Evolutionary conservation across 1,140 invertebrate genomes (phyloP), one percentile per base, ranked within the genome.

Genomic region (Geopemphigus sp.): DNA sequence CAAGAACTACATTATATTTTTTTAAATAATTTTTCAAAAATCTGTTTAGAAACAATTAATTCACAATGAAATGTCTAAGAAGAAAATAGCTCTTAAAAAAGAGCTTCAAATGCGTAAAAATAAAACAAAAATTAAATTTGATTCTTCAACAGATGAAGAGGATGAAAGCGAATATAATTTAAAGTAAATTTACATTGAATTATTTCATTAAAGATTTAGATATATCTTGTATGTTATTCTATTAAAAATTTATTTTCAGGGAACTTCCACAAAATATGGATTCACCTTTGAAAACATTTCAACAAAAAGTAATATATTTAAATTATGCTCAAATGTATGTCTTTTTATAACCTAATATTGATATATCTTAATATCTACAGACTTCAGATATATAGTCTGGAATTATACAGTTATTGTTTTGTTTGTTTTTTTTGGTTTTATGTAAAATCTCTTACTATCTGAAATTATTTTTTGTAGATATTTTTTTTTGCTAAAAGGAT

Each of bases 11-110:
- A 53, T 53, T 1, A 1, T 24, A 12, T 3, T 19, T 4, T 17
- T 29, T 0, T 78, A 24, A 85, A 39, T 39, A 39, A 39, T 39
- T 39, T 39, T 56, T 57, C 8, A 14, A 57, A 57, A 22, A 39
- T 24, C 57, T 39, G 3, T 85, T 80, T 83, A 89, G 89, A 84
- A 86, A 74, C 85, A 91, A 87, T 88, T 88, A 81, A 87, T 93
- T 39, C 88, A 90, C 83, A 89, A 91, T 84, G 91, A 93, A 85
- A 90, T 93, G 80, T 87, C 90, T 81, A 88, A 88, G 80, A 87
- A 90, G 45, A 88, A 91, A 83, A 89, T 92, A 83, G 90, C 89
- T 19, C 83, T 92, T 24, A 89, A 88, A 84, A 87, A 89, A 83
- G 91, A 91, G 81, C 85, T 86, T 3, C 85, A 86, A 80, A 86